phyloP scores from a whole-genome alignment of 2,113 vertebrate species.

The Plecotus auritus region DNA sequence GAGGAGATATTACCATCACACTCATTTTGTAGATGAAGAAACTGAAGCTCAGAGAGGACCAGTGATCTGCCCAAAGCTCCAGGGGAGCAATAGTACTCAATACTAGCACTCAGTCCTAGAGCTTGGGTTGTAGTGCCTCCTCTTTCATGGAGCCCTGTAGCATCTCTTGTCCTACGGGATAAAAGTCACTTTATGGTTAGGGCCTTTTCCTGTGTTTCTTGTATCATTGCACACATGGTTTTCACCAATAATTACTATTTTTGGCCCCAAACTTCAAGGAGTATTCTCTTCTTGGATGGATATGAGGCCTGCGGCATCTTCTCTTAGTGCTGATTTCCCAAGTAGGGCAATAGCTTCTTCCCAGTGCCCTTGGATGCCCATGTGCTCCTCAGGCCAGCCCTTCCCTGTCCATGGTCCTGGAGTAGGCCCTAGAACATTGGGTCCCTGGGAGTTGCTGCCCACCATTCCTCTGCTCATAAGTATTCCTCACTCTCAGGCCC shows the following conservation, averaged over 20 bases:
- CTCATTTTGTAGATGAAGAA: neutral
- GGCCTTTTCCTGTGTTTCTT: neutral
- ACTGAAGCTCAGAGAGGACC: neutral
- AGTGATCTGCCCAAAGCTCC: neutral
- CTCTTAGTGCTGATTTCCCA: neutral
- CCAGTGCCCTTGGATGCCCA: neutral
- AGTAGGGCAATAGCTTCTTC: neutral
- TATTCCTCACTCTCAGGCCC: neutral
- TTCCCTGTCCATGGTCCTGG: constrained; percentile 28
- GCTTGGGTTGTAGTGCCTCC: neutral
- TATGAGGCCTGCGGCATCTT: neutral
- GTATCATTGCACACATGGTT: neutral
- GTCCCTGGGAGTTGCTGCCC: neutral
- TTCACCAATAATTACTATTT: neutral
- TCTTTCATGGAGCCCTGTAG: neutral
- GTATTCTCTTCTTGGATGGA: neutral
- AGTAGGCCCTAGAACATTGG: neutral
- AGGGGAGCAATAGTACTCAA: neutral
- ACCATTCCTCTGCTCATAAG: neutral
- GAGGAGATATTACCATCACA: neutral
- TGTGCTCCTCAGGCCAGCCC: neutral
- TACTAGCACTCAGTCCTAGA: neutral
- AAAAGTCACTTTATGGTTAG: neutral
- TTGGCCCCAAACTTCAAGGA: neutral
- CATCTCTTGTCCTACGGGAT: neutral